Evolutionary conservation across 2,113 vertebrate species (phyloP).

Genomic region (Osmerus mordax): DNA sequence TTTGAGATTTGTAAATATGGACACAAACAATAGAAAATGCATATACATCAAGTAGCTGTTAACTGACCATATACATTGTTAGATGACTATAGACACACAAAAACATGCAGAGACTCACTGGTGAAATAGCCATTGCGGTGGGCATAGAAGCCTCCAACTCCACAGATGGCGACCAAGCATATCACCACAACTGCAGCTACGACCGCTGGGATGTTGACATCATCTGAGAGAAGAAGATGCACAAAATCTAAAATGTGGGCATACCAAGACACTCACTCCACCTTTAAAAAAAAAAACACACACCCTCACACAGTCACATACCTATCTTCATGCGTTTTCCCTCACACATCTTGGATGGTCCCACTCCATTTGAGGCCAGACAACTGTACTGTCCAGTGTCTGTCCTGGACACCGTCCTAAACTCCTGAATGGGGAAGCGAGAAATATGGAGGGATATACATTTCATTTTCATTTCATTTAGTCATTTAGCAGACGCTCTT

Average conservation of each 20-base stretch:
- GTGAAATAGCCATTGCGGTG: constrained; percentile 80
- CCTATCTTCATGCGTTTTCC: constrained; percentile 80
- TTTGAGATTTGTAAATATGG: neutral
- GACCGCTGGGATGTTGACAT: constrained; percentile 77
- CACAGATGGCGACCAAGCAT: constrained; percentile 69
- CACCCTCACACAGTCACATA: constrained; percentile 3
- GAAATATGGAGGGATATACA: constrained; percentile 2
- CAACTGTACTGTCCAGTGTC: constrained; percentile 83
- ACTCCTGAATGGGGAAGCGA: constrained; percentile 60
- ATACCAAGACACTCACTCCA: neutral
- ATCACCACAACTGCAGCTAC: constrained; percentile 71
- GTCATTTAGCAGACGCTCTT: too few species aligned
- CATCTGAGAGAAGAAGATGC: constrained; percentile 66
- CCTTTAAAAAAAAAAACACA: neutral
- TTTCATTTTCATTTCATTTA: too few species aligned
- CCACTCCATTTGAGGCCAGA: constrained; percentile 77
- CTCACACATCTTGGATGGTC: constrained; percentile 71
- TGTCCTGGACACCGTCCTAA: constrained; percentile 75
- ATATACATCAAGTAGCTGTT: neutral
- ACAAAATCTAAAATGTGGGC: neutral
- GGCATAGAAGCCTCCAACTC: constrained; percentile 76
- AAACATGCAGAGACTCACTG: constrained; percentile 40
- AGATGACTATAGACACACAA: constrained; percentile 1
- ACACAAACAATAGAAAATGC: neutral
- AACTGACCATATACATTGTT: neutral